phyloP scores from a whole-genome alignment of 2,797 vertebrate genomes.

The Acanthurus tractus region DNA sequence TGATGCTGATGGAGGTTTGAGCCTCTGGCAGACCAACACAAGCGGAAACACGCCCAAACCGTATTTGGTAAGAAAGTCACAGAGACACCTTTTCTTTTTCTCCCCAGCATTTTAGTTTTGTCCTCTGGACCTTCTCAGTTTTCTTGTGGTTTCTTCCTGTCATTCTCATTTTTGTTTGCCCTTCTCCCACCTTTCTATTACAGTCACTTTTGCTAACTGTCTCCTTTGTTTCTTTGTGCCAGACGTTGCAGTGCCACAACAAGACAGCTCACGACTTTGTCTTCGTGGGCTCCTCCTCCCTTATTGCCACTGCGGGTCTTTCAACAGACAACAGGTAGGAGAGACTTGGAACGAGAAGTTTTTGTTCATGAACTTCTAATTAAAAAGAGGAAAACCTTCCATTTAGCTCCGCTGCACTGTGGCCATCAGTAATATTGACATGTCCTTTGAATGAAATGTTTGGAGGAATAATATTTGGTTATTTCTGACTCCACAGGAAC shows the following conservation, averaged over 20 bases:
- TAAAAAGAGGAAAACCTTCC: conserved; percentile 6
- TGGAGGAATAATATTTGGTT: conserved; percentile 6
- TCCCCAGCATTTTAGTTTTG: neutral
- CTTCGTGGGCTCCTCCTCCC: conserved; percentile 96
- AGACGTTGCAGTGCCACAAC: conserved; percentile 98
- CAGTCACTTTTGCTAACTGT: conserved; percentile 52
- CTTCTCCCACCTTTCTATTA: conserved; percentile 35
- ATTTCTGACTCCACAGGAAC: conserved; percentile 86
- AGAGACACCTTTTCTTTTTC: neutral
- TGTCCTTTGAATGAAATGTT: conserved; percentile 5
- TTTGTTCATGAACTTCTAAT: conserved; percentile 15
- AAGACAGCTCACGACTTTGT: conserved; percentile 98
- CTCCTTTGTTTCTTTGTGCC: conserved; percentile 57
- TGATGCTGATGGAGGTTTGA: conserved; percentile 96
- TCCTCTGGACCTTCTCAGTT: conserved; percentile 1
- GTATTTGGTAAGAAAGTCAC: conserved; percentile 89
- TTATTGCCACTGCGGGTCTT: conserved; percentile 96
- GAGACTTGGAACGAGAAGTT: neutral
- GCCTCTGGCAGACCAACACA: conserved; percentile 97
- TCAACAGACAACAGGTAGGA: conserved; percentile 95
- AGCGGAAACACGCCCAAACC: conserved; percentile 93
- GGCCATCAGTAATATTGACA: neutral
- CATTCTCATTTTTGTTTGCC: conserved; percentile 22
- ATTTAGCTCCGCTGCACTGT: neutral
- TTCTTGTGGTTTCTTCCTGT: conserved; percentile 23